Conservation (phyloP, 2,797 vertebrate species). For the Peromyscus nudipes region DNA sequence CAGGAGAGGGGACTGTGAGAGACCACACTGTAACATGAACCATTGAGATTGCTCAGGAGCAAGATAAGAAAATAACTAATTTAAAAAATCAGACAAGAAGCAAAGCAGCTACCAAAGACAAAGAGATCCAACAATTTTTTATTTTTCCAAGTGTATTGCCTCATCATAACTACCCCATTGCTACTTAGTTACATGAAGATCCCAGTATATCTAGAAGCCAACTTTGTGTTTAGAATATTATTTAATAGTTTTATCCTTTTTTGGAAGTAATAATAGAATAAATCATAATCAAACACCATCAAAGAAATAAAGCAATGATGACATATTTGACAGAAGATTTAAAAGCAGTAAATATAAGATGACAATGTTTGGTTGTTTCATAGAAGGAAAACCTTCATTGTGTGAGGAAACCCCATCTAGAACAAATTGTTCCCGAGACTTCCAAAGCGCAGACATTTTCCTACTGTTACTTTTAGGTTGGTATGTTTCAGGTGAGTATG, state of each 20-base stretch:
- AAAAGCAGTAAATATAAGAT: slow-evolving; percentile 59
- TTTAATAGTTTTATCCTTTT: slow-evolving; percentile 25
- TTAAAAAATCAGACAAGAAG: background rate
- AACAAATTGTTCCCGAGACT: slow-evolving; percentile 69
- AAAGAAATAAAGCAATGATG: background rate
- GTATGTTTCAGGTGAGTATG: slow-evolving; percentile 60
- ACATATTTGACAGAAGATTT: slow-evolving; percentile 56
- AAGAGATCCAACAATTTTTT: background rate
- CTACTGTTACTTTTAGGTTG: slow-evolving; percentile 52
- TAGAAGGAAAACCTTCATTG: slow-evolving; percentile 45
- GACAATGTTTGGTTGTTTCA: slow-evolving; percentile 35
- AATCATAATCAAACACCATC: slow-evolving; percentile 27
- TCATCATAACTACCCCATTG: background rate
- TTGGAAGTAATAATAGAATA: slow-evolving; percentile 25
- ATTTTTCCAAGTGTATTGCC: background rate
- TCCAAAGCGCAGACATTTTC: slow-evolving; percentile 60
- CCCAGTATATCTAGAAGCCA: background rate
- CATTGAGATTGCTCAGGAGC: background rate
- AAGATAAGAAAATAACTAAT: background rate
- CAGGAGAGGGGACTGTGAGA: background rate
- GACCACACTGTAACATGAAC: background rate
- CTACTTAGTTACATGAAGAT: background rate
- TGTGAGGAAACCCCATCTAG: slow-evolving; percentile 43
- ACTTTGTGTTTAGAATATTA: slow-evolving; percentile 25
- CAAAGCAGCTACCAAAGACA: background rate